Conservation (phyloP, 2,113 vertebrate genomes). For the Climacteris rufus region DNA sequence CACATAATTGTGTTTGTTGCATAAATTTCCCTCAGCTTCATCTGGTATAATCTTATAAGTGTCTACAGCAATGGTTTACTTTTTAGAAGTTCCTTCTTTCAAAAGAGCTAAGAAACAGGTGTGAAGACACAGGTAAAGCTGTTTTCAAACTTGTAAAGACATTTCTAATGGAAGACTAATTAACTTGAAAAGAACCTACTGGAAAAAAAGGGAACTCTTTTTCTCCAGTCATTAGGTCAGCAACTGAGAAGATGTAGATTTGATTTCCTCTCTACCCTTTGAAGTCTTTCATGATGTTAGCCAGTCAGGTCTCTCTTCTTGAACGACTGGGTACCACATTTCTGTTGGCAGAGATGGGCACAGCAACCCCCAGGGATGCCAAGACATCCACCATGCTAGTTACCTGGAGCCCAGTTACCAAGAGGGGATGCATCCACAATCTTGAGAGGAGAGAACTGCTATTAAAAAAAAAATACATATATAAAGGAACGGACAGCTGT, state of each 20-base stretch:
- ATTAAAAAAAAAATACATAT: fast-evolving
- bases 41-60: neutral
- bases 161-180: neutral
- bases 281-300: neutral
- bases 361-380: neutral
- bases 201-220: neutral
- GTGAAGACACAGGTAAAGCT: neutral
- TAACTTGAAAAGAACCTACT: neutral
- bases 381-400: neutral
- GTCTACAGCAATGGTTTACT: neutral
- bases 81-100: neutral
- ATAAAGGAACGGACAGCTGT: neutral
- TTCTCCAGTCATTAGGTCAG: neutral
- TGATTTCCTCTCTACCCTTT: neutral
- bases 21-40: neutral
- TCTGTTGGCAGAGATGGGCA: neutral
- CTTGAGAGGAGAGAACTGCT: neutral
- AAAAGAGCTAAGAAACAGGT: neutral
- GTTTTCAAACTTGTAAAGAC: neutral
- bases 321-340: neutral
- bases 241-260: fast-evolving
- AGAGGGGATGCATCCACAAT: fast-evolving
- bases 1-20: neutral
- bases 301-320: neutral
- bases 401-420: neutral